These are phyloP conservation scores for Montipora efflorescens DNA, from an alignment of 64 coral and sea anemone species.

Conservation along the genomic window DNA sequence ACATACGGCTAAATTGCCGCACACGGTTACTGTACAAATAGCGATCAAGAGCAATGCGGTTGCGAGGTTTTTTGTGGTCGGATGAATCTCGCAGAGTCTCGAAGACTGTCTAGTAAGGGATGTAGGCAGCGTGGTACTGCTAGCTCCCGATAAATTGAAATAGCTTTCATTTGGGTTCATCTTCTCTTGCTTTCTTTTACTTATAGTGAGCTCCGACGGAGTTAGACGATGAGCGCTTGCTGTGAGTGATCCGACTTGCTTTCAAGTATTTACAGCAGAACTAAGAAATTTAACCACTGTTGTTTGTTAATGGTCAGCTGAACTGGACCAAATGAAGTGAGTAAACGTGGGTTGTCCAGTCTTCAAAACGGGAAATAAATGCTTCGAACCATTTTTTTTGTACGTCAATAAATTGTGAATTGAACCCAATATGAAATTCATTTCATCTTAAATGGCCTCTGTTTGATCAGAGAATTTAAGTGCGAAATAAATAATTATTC, in stretches of 20 bases:
- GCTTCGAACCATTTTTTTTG: not conserved
- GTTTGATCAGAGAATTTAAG: not conserved
- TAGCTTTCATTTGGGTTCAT: not conserved
- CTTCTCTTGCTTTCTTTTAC: not conserved
- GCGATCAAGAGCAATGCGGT: slow-evolving; percentile 42
- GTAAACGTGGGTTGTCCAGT: not conserved
- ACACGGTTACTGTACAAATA: slow-evolving; percentile 68
- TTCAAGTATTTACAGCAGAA: not conserved
- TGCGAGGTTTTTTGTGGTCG: slow-evolving; percentile 55
- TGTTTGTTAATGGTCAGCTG: not conserved
- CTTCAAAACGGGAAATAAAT: not conserved
- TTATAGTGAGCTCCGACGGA: too few species aligned
- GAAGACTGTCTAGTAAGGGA: not conserved
- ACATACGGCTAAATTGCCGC: slow-evolving; percentile 65
- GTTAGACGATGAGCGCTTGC: not conserved
- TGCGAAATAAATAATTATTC: not conserved
- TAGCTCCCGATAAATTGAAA: not conserved
- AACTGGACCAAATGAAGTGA: not conserved
- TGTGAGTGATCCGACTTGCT: not conserved
- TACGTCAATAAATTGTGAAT: not conserved
- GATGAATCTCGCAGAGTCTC: slow-evolving; percentile 28
- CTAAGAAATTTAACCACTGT: not conserved
- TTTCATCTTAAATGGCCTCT: not conserved
- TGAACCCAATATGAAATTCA: not conserved
- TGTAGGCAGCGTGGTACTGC: too few species aligned